Base-by-base conservation (phyloP, 1,140 invertebrate species). In the Heterodera carotae region DNA sequence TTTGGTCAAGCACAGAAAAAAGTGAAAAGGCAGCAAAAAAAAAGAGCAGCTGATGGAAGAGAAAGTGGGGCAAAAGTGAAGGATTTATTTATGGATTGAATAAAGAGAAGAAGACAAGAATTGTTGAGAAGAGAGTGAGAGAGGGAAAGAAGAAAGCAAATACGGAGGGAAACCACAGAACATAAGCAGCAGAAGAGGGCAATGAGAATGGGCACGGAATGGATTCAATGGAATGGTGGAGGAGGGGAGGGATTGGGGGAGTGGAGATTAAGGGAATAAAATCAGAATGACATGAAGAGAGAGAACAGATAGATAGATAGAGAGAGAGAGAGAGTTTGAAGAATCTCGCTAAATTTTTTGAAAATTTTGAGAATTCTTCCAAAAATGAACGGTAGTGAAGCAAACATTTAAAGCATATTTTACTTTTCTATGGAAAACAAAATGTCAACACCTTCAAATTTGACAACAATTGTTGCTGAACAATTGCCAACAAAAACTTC, bases 401-500 rank as follows among this genome's bases (percentile, higher is more conserved):
- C n/a, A n/a, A n/a, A n/a, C n/a, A n/a, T n/a, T n/a, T n/a, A n/a
- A n/a, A n/a, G n/a, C n/a, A n/a, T n/a, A n/a, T n/a, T n/a, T 43
- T 2, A 2, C 2, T 10, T 43, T 43, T 43, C 15, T 5, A 43
- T 7, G 15, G 7, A 43, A 43, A 0, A 43, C 7, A 56, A 53
- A 56, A 56, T 56, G 48, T 5, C 0, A 5, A 56, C 48, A 5
- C 5, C 48, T 56, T 56, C 48, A 56, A 56, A 56, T 56, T 56
- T 18, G 48, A 56, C 48, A 15, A 56, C 18, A 56, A 56, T 22
- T 0, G 22, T 22, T 18, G 69, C 76, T 22, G 76, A 69, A 34
- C 67, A 70, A 10, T 59, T 77, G 27, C 76, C 76, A 12, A 69
- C 76, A 27, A 77, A 77, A 71, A 60, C 64, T 18, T 74, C 72